phyloP scores from a whole-genome alignment of 1,140 invertebrate genomes.

The Hyphantria cunea region DNA sequence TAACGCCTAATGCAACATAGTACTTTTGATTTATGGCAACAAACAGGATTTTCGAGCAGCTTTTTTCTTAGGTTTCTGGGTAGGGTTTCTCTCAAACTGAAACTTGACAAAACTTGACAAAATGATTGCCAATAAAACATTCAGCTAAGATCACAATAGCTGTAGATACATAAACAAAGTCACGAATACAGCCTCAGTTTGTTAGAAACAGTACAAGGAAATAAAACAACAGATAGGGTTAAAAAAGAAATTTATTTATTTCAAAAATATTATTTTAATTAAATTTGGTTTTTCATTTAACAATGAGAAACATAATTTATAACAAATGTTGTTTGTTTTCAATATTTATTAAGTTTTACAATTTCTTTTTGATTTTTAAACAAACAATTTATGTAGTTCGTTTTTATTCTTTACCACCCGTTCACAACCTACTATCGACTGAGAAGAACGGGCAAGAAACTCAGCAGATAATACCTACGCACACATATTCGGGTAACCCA shows the following conservation, averaged over 20 bases:
- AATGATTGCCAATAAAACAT: too few relatives aligned
- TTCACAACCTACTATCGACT: constrained; percentile 62
- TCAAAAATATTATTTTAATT: constrained; percentile 1
- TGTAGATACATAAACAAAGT: too few relatives aligned
- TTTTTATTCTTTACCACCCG: constrained; percentile 48
- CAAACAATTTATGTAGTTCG: background rate
- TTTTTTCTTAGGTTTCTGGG: too few relatives aligned
- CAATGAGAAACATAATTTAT: too few relatives aligned
- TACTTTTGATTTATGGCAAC: too few relatives aligned
- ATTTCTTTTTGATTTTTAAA: constrained; percentile 10
- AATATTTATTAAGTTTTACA: constrained; percentile 5
- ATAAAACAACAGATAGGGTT: constrained; percentile 46
- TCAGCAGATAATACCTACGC: constrained; percentile 42
- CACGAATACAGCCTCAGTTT: constrained; percentile 14
- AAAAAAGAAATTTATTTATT: constrained; percentile 34
- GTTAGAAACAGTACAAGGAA: constrained; percentile 24
- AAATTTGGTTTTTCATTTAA: too few relatives aligned
- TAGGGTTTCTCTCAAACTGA: too few relatives aligned
- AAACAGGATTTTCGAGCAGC: too few relatives aligned
- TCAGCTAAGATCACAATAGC: too few relatives aligned
- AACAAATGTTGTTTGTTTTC: background rate
- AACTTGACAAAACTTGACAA: too few relatives aligned
- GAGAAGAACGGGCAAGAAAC: constrained; percentile 76
- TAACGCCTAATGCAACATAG: too few relatives aligned
- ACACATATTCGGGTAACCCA: too few relatives aligned